Evolutionary conservation across 2,888 invertebrate genomes (phyloP), one percentile per base, ranked within the genome.

Genomic region (Cataglyphis albicans): DNA sequence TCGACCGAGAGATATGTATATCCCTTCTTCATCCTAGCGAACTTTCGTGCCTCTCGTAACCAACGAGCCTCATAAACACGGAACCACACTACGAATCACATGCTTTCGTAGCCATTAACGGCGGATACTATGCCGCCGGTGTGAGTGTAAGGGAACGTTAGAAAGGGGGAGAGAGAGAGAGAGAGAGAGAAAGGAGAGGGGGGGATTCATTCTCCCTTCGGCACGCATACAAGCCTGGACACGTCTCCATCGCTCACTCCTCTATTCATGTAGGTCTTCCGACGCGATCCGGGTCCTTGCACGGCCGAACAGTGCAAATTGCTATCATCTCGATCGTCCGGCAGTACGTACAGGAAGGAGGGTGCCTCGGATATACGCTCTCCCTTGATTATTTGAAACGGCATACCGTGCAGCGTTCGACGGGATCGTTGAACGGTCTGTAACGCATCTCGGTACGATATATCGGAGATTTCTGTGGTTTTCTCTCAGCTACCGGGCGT

Each of bases 261-360:
- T 67, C 72, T 67, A 70, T 78, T 68, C 59, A 68, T 68, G 52
- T 76, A 65, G 86, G 84, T 84, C 76, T 78, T 84, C 81, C 80
- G 63, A 82, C 61, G 68, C 83, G 73, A 81, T 81, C 84, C 85
- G 85, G 61, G 59, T 82, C 32, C 76, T 78, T 78, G 41, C 65
- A 81, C 35, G 63, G 63, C 55, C 63, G 63, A 64, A 72, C 83
- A 87, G 88, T 86, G 89, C 88, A 91, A 91, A 91, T 91, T 91
- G 91, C 91, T 86, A 89, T 90, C 88, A 89, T 89, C 89, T 86
- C 89, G 87, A 91, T 86, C 86, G 74, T 72, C 83, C 83, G 83
- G 63, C 64, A 65, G 82, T 81, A 72, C 81, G 81, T 82, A 83
- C 88, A 88, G 89, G 89, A 90, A 89, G 87, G 81, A 88, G 90